Percentiles rank a stretch among this genome's conserved stretches.
Evolutionary conservation across 1,140 invertebrate species (phyloP).

Genomic region (Dysdera silvatica): DNA sequence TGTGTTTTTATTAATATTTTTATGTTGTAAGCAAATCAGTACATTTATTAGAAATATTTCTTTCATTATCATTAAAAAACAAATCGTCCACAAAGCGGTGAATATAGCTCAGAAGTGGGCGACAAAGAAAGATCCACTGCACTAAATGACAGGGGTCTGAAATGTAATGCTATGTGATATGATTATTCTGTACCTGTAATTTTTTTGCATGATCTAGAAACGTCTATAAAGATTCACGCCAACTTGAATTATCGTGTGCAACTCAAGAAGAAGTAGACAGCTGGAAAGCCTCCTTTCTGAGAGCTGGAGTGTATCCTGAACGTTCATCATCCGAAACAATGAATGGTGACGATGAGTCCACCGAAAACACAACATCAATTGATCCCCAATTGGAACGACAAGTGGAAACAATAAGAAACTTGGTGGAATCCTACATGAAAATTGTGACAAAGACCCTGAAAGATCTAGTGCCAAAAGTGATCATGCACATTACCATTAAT

Average conservation of each 20-base stretch:
- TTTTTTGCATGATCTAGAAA: constrained; percentile 39
- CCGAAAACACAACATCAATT: constrained; percentile 65
- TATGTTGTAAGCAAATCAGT: too few relatives aligned
- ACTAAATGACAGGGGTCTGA: too few relatives aligned
- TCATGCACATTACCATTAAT: constrained; percentile 86
- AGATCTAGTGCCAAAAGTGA: constrained; percentile 52
- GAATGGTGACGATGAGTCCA: constrained; percentile 48
- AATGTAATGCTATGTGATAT: too few relatives aligned
- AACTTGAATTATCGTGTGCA: constrained; percentile 49
- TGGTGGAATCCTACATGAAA: constrained; percentile 55
- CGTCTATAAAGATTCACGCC: constrained; percentile 48
- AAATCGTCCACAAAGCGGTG: too few relatives aligned
- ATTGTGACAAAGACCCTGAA: constrained; percentile 53
- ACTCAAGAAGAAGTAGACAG: constrained; percentile 52
- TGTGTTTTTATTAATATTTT: too few relatives aligned
- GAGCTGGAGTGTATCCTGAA: constrained; percentile 54
- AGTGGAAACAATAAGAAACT: constrained; percentile 54
- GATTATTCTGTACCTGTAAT: too few relatives aligned
- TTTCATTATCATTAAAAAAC: too few relatives aligned
- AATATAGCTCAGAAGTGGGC: too few relatives aligned
- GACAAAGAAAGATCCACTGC: too few relatives aligned
- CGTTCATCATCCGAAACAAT: constrained; percentile 71
- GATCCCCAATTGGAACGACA: constrained; percentile 61
- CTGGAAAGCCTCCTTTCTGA: constrained; percentile 53
- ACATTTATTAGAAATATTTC: too few relatives aligned